Base-by-base conservation (phyloP, 1,140 invertebrate genomes). In the Dendroctonus valens region DNA sequence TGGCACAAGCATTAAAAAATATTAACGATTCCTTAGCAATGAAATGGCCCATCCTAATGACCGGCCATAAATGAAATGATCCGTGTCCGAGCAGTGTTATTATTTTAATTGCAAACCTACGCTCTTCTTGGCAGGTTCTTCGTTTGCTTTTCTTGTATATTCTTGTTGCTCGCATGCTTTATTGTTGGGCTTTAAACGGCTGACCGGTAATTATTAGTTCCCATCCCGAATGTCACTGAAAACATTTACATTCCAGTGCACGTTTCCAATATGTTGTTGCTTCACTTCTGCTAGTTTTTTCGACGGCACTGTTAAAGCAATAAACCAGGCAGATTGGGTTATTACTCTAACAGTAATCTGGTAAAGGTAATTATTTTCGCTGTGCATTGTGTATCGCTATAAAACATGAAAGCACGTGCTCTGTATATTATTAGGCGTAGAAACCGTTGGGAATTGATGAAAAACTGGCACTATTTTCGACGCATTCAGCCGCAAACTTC, bases 51-150 rank as follows among this genome's bases (percentile, higher is more conserved):
- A 8, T 55, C 53, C 38, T 58, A 58, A 58, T 58, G 55, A 58
- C 55, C 41, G 26, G 7, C 46, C 55, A 46, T 58, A 58, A 58
- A 58, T n/a, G 40, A 38, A 58, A 58, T 38, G 55, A 46, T 58
- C 26, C 55, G 55, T 44, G 55, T 44, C 41, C 46, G 41, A 42
- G 55, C 42, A 44, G 40, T 55, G 59, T 67, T 67, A 67, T 67
- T 67, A 67, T 59, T 67, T 67, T 67, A 67, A 67, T 67, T 67
- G 53, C 58, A 55, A 67, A 55, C 58, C 59, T 67, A 67, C 59
- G 59, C 39, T 51, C 50, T 42, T 52, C 14, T 39, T 42, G 37
- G 59, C 51, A 42, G 15, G 59, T 67, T 50, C 41, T 53, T 61
- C 44, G 52, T n/a, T 57, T 38, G 41, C 57, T 59, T 59, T 59